These are phyloP conservation scores for Melieria omissa DNA, from an alignment of 2,888 invertebrate genomes.

Conservation along the genomic window DNA sequence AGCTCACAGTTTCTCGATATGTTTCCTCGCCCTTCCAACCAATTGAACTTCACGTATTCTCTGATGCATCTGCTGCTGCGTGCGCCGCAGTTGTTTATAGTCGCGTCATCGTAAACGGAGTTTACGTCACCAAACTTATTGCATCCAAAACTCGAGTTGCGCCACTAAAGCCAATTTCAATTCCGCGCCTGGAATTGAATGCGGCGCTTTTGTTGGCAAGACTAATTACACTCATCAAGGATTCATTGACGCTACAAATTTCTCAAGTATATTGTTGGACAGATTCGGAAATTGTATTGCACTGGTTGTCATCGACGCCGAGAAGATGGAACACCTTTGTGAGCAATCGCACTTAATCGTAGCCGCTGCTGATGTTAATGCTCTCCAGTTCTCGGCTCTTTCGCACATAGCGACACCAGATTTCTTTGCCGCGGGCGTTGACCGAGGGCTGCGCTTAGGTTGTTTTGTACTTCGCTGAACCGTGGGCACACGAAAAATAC, in stretches of 20 bases:
- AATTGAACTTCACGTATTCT: neutral
- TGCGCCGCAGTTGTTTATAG: constrained; percentile 1
- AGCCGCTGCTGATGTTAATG: too few relatives aligned
- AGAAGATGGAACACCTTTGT: constrained; percentile 42
- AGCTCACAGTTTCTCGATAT: constrained; percentile 12
- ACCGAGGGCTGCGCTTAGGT: too few relatives aligned
- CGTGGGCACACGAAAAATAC: too few relatives aligned
- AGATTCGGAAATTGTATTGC: constrained; percentile 52
- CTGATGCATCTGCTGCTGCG: constrained; percentile 7
- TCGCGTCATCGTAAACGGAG: neutral
- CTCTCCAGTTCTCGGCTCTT: too few relatives aligned
- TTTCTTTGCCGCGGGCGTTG: too few relatives aligned
- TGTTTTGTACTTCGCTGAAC: too few relatives aligned
- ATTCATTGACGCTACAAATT: too few relatives aligned
- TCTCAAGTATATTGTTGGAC: too few relatives aligned
- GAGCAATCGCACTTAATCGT: constrained; percentile 39
- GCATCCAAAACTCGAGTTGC: constrained; percentile 1
- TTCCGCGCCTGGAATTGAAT: constrained; percentile 9
- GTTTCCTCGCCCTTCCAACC: neutral
- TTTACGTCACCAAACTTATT: neutral
- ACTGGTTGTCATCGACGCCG: constrained; percentile 8
- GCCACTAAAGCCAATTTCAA: constrained; percentile 6
- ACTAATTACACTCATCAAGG: too few relatives aligned
- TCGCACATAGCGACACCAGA: too few relatives aligned
- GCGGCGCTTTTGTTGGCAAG: too few relatives aligned